Percentiles rank a stretch among this genome's conserved stretches.
These are phyloP conservation scores for Amazona vittata DNA, from an alignment of 2,113 vertebrate species.

Conservation along the genomic window DNA sequence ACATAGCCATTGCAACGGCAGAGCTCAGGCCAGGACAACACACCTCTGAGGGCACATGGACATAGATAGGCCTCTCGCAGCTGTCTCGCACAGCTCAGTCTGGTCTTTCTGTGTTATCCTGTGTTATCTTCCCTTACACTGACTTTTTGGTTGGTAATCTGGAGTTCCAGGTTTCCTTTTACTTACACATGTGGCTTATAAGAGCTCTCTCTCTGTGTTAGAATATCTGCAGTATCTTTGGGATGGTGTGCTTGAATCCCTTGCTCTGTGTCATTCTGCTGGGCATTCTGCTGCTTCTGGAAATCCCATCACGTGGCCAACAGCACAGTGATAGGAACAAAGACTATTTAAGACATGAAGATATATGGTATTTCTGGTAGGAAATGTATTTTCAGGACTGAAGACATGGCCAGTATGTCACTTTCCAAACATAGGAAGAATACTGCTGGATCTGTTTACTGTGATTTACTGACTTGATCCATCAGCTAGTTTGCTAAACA, in stretches of 20 bases:
- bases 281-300: not conserved
- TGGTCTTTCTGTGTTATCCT: not conserved
- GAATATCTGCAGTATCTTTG: not conserved
- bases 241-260: not conserved
- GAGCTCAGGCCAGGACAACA: fast-evolving
- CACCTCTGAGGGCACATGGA: fast-evolving
- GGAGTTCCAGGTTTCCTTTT: not conserved
- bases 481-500: not conserved
- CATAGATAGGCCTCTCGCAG: not conserved
- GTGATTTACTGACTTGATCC: not conserved
- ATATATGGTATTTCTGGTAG: not conserved
- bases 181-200: fast-evolving
- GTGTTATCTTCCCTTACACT: not conserved
- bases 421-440: not conserved
- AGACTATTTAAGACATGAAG: not conserved
- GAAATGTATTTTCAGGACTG: not conserved
- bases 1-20: fast-evolving
- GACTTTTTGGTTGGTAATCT: not conserved
- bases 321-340: not conserved
- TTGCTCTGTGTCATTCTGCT: not conserved
- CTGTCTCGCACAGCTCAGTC: not conserved
- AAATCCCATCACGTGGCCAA: not conserved
- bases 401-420: not conserved
- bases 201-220: not conserved
- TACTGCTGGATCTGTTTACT: not conserved